Conservation (phyloP, 2,797 vertebrate genomes). For the Rhynchotus rufescens region DNA sequence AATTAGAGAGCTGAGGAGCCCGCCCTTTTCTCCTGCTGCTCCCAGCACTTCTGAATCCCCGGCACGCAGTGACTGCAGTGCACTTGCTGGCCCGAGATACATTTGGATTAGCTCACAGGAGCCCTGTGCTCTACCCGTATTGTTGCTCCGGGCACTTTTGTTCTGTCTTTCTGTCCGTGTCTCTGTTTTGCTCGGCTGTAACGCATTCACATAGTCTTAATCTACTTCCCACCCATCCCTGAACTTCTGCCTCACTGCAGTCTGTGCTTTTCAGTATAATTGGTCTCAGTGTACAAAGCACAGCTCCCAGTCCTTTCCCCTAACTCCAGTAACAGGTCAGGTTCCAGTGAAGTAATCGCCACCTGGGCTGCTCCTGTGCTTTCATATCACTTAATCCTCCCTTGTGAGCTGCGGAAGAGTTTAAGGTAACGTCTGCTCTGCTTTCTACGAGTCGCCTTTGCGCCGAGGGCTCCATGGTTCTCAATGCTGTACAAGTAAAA, state of each 20-base stretch:
- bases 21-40: conserved; percentile 27
- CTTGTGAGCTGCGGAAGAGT: neutral
- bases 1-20: conserved; percentile 37
- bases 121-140: neutral
- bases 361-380: conserved; percentile 12
- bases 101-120: neutral
- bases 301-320: neutral
- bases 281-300: neutral
- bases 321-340: neutral
- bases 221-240: neutral
- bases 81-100: neutral
- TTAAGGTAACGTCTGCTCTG: conserved; percentile 45
- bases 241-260: neutral
- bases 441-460: neutral
- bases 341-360: conserved; percentile 3
- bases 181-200: neutral
- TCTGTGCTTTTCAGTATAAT: conserved; percentile 22
- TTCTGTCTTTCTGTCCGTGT: neutral
- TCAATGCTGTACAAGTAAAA: conserved; percentile 1
- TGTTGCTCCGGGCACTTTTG: neutral
- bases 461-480: neutral
- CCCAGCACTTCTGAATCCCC: neutral
- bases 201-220: neutral
- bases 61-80: neutral
- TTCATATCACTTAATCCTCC: conserved; percentile 28